Base-by-base conservation (phyloP, 2,888 invertebrate genomes). In the Cordilura impudica region DNA sequence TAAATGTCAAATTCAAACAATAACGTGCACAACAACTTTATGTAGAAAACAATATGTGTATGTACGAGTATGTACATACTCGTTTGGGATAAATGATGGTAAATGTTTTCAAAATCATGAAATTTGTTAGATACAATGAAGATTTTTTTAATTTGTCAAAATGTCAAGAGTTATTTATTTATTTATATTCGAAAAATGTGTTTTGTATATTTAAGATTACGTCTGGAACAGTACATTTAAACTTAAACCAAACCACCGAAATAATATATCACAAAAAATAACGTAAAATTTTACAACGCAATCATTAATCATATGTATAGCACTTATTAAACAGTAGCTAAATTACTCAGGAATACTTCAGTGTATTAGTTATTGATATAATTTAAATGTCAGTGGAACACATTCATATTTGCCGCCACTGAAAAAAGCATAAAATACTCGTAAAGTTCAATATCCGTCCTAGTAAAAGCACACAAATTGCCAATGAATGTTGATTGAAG, bases 361-460 rank as follows among this genome's bases (percentile, higher is more conserved):
- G 4, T n/a, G 12, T 12, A 35, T n/a, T 39, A 39, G 35, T 39
- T 39, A 39, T 39, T n/a, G 8, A n/a, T n/a, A 39, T n/a, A 26
- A n/a, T 39, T 53, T 61, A 12, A 45, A 67, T 61, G 53, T 53
- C 66, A 66, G 45, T 39, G 29, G 8, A 14, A 26, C 21, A 51
- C 35, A 39, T 39, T 12, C 3, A 18, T 53, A 12, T 18, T 58
- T 58, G 58, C 43, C 29, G 58, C 49, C 51, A 49, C 10, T 58
- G 16, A 65, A n/a, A n/a, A n/a, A 49, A 56, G 39, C 29, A 39
- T 39, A 39, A n/a, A 39, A 45, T 43, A 23, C 16, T 26, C n/a
- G 16, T 26, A 35, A 43, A 63, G 61, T 75, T 75, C 61, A 69
- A 69, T 54, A 63, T 75, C 75, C 75, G 75, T 75, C 75, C 75